Conservation (phyloP, 1,140 invertebrate species). For the Sitodiplosis mosellana region DNA sequence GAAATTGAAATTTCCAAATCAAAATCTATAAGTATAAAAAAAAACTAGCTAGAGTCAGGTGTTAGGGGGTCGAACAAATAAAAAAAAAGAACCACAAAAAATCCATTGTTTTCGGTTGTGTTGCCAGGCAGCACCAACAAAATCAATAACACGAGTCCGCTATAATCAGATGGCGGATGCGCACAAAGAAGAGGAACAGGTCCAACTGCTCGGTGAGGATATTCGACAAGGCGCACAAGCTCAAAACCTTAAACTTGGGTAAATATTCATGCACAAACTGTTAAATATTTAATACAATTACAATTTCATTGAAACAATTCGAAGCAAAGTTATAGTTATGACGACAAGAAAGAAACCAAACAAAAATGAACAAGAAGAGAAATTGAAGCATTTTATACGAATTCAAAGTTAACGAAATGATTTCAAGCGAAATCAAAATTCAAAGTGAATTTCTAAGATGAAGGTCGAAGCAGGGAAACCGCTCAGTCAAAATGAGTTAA, state of each 20-base stretch:
- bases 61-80: background rate
- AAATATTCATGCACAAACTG: slow-evolving; percentile 27
- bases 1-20: background rate
- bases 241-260: slow-evolving; percentile 78
- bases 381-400: too few species aligned
- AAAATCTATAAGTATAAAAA: background rate
- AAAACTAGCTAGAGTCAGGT: background rate
- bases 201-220: slow-evolving; percentile 86
- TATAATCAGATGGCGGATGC: slow-evolving; percentile 66
- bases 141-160: slow-evolving; percentile 20
- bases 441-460: too few species aligned
- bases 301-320: too few species aligned
- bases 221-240: slow-evolving; percentile 80
- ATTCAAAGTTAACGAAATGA: too few species aligned
- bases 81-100: background rate
- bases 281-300: too few species aligned
- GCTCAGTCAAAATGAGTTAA: too few species aligned
- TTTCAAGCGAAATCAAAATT: too few species aligned
- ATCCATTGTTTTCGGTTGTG: slow-evolving; percentile 12
- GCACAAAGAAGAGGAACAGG: slow-evolving; percentile 81
- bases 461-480: too few species aligned
- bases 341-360: background rate
- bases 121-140: slow-evolving; percentile 22
- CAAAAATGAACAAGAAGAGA: background rate
- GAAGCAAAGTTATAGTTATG: background rate